phyloP scores from a whole-genome alignment of 2,113 vertebrate species.

The Festucalex cinctus region DNA sequence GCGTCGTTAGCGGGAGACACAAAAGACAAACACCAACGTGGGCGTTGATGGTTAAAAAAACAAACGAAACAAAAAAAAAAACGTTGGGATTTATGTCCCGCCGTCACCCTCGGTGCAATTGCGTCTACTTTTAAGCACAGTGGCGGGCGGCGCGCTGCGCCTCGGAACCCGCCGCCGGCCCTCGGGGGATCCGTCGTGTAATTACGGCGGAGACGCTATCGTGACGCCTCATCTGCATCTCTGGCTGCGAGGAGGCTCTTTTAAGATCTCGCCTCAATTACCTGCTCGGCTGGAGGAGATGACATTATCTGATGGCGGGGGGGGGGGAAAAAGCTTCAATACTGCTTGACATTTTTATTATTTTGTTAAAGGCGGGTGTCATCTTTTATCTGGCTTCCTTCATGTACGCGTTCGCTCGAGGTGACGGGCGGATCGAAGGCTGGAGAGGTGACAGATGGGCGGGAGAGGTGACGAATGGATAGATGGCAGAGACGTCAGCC shows the following conservation, averaged over 20 bases:
- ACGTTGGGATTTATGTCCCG: background rate
- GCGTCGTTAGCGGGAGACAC: background rate
- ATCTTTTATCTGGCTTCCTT: background rate
- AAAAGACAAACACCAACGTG: background rate
- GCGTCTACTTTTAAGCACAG: background rate
- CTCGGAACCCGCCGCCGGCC: background rate
- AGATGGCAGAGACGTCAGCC: too few species aligned
- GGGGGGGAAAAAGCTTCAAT: background rate
- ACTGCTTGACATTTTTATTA: background rate
- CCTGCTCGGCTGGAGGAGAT: slow-evolving; percentile 3
- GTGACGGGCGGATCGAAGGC: background rate
- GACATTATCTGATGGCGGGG: background rate
- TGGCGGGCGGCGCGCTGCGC: background rate
- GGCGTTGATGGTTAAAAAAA: background rate
- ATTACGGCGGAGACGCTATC: background rate
- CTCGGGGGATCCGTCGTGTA: background rate
- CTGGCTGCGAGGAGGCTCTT: background rate
- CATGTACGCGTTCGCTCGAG: background rate
- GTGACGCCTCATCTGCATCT: slow-evolving; percentile 4
- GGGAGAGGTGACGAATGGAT: too few species aligned
- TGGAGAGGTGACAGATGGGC: background rate
- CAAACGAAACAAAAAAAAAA: too few species aligned
- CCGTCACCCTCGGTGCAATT: background rate
- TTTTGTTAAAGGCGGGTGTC: background rate
- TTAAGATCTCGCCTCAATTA: slow-evolving; percentile 6